Conservation (phyloP, 2,113 vertebrate species). For the Anarhynchus alexandrinus region DNA sequence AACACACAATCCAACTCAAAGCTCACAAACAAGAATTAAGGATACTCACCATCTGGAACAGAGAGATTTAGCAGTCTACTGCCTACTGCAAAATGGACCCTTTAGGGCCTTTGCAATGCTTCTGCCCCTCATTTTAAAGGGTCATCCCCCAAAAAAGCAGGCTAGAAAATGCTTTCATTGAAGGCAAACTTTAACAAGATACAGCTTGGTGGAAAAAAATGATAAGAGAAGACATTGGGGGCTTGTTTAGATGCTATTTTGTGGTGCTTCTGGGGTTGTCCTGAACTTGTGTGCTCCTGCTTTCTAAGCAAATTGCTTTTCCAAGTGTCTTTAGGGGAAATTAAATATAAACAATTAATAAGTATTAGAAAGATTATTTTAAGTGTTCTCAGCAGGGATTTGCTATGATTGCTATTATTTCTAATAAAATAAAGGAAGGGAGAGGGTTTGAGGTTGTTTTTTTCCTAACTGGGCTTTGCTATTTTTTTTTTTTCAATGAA, state of each 20-base stretch:
- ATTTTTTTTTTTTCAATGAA: neutral
- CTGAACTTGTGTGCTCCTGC: neutral
- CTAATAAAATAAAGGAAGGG: neutral
- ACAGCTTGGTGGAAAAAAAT: neutral
- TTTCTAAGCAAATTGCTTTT: neutral
- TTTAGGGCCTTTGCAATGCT: neutral
- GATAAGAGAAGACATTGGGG: rapidly evolving
- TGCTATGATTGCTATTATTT: neutral
- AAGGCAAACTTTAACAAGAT: neutral
- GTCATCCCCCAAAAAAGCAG: neutral
- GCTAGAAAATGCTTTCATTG: neutral
- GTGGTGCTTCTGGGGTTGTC: neutral
- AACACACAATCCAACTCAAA: neutral
- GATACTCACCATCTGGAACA: neutral
- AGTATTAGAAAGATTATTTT: neutral
- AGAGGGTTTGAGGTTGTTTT: neutral
- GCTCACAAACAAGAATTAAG: neutral
- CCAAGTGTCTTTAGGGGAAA: neutral
- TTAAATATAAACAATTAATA: conserved; percentile 1
- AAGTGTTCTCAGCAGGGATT: neutral
- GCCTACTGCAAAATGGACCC: neutral
- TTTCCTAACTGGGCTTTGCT: neutral
- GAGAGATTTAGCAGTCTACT: neutral
- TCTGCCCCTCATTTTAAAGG: neutral
- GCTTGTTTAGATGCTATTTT: neutral